Percentiles rank a stretch among this genome's conserved stretches.
Evolutionary conservation across 2,888 invertebrate genomes (phyloP).

Genomic region (Capitulum mitella): DNA sequence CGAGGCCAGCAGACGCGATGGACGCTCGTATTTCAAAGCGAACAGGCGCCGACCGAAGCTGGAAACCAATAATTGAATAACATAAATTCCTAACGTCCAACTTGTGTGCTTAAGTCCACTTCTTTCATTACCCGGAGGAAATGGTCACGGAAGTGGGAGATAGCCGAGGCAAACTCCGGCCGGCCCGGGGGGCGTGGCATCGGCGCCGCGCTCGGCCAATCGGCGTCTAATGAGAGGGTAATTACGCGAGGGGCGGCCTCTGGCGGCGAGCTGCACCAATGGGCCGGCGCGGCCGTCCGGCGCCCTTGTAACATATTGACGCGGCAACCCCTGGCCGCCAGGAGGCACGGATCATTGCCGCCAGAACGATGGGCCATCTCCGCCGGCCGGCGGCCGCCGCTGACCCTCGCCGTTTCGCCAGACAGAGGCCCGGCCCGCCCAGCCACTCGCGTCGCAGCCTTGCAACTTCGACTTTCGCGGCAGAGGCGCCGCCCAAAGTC

Average conservation of each 20-base stretch:
- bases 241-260: neutral
- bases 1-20: neutral
- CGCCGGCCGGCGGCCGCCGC: neutral
- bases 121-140: conserved; percentile 22
- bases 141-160: conserved; percentile 15
- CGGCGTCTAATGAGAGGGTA: neutral
- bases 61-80: conserved; percentile 24
- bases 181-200: neutral
- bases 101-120: conserved; percentile 24
- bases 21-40: neutral
- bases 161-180: neutral
- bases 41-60: neutral
- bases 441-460: no score
- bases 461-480: no score
- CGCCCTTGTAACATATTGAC: neutral
- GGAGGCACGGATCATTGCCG: conserved; percentile 5
- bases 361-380: neutral
- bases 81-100: conserved; percentile 17
- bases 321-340: neutral
- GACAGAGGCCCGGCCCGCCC: no score
- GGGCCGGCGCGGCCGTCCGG: neutral
- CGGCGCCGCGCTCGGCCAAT: conserved; percentile 3
- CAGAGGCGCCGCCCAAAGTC: no score
- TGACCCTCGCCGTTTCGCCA: neutral
- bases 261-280: neutral